Evolutionary conservation across 2,113 vertebrate genomes (phyloP).

Genomic region (Dinomys branickii): DNA sequence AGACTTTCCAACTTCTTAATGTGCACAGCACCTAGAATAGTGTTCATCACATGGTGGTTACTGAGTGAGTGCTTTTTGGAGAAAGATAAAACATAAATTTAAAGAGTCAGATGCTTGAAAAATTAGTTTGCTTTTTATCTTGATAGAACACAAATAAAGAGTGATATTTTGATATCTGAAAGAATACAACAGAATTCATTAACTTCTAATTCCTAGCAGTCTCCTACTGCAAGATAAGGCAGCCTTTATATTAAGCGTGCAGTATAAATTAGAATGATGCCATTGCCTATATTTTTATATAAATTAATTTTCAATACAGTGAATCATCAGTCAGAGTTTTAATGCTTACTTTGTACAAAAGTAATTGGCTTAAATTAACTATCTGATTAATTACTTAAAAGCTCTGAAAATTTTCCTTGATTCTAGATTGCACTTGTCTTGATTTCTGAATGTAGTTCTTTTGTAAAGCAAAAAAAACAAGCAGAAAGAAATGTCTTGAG

Average conservation of each 20-base stretch:
- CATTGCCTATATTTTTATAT: neutral
- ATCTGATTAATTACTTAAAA: neutral
- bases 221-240: neutral
- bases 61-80: neutral
- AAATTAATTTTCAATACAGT: neutral
- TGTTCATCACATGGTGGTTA: neutral
- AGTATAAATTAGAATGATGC: neutral
- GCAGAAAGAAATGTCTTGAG: neutral
- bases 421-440: neutral
- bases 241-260: neutral
- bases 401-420: neutral
- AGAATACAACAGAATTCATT: neutral
- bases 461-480: neutral
- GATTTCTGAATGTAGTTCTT: neutral
- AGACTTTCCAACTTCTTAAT: neutral
- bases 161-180: neutral
- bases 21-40: neutral
- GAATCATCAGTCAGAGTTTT: neutral
- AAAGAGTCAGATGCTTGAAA: neutral
- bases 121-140: neutral
- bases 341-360: constrained; percentile 35
- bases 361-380: neutral
- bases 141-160: neutral
- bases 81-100: neutral
- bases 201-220: neutral